These are phyloP conservation scores for Nemotelus pantherinus DNA, from an alignment of 2,888 invertebrate genomes.

Conservation along the genomic window DNA sequence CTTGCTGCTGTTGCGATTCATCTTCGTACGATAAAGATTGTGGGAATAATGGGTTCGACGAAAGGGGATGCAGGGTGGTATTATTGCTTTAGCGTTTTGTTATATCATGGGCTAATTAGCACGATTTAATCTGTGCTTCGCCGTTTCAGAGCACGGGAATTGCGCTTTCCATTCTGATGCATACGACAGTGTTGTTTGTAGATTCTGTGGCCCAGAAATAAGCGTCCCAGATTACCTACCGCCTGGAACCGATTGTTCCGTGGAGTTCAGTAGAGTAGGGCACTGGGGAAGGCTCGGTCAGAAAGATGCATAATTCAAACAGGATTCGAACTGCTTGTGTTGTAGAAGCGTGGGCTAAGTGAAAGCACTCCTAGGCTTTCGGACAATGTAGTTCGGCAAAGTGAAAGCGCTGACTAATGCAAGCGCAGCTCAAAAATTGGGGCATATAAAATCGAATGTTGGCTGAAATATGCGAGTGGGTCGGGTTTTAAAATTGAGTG, in stretches of 20 bases:
- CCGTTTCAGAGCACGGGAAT: background rate
- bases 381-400: no score
- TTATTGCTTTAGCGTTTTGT: background rate
- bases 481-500: no score
- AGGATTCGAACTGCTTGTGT: background rate
- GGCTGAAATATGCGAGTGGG: no score
- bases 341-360: background rate
- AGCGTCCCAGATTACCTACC: background rate
- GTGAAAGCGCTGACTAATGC: no score
- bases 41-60: conserved; percentile 16
- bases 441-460: no score
- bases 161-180: background rate
- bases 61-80: background rate
- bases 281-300: background rate
- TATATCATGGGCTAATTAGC: conserved; percentile 15
- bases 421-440: no score
- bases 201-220: background rate
- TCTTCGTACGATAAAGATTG: background rate
- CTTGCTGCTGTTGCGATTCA: background rate
- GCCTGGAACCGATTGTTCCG: background rate
- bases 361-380: background rate
- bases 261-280: background rate
- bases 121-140: background rate
- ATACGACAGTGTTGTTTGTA: background rate
- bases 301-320: background rate